A percentile compares a stretch with the other conserved stretches of the same genome.
phyloP scores from a whole-genome alignment of 2,888 invertebrate genomes.

The Cartodere bifasciata region DNA sequence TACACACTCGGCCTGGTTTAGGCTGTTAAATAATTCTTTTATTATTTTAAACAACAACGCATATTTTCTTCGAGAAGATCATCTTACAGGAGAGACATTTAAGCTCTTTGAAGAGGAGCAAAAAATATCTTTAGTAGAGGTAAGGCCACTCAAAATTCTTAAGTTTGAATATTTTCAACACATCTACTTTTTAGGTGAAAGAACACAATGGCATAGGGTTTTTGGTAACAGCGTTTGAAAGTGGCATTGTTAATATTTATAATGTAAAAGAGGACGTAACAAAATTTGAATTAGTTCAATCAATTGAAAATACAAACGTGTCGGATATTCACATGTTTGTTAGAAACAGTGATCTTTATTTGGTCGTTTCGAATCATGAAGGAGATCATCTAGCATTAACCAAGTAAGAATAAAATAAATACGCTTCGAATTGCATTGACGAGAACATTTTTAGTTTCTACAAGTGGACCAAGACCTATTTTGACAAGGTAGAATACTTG shows the following conservation, averaged over 20 bases:
- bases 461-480: constrained; percentile 25
- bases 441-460: constrained; percentile 22
- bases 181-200: too few species aligned
- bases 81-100: too few species aligned
- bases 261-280: constrained; percentile 1
- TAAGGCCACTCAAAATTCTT: too few species aligned
- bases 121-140: too few species aligned
- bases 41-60: too few species aligned
- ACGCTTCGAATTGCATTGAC: background rate
- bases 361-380: constrained; percentile 19
- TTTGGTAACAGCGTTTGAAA: too few species aligned
- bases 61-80: too few species aligned
- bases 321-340: constrained; percentile 23
- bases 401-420: constrained; percentile 18
- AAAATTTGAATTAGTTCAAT: constrained; percentile 15
- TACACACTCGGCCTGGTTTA: too few species aligned
- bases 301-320: constrained; percentile 14
- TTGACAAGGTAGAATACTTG: constrained; percentile 21
- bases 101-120: too few species aligned
- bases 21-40: too few species aligned
- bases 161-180: too few species aligned
- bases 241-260: constrained; percentile 6
- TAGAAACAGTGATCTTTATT: constrained; percentile 18
- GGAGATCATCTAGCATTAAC: constrained; percentile 16
- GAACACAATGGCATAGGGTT: too few species aligned